These are phyloP conservation scores for Saimiri boliviensis DNA, from an alignment of 2,113 vertebrate genomes.

Conservation along the genomic window DNA sequence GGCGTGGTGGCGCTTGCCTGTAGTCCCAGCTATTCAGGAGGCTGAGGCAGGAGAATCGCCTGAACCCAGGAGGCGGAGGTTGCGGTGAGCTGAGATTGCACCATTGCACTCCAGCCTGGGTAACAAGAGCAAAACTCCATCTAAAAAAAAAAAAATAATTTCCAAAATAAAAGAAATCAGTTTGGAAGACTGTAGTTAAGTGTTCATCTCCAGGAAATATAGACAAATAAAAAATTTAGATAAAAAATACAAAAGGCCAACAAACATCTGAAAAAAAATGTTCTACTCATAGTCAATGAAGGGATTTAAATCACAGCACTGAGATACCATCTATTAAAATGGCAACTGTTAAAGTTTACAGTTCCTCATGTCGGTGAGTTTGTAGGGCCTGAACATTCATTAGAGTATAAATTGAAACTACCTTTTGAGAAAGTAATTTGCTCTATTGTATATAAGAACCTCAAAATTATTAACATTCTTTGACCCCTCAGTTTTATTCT, in stretches of 20 bases:
- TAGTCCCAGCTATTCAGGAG: too few relatives aligned
- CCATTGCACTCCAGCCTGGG: too few relatives aligned
- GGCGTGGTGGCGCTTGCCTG: too few relatives aligned
- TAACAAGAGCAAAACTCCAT: too few relatives aligned
- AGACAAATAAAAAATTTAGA: neutral
- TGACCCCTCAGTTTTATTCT: neutral
- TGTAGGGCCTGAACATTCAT: neutral
- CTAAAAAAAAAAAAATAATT: neutral
- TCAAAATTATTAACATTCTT: neutral
- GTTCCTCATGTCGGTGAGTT: fast-evolving
- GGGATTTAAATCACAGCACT: neutral
- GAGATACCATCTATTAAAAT: neutral
- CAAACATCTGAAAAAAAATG: fast-evolving
- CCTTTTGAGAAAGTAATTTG: neutral
- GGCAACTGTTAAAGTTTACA: neutral
- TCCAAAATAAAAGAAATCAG: neutral
- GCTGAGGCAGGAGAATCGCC: too few relatives aligned
- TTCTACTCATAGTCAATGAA: neutral
- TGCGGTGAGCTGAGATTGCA: too few relatives aligned
- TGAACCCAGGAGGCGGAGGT: too few relatives aligned
- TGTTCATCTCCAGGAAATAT: neutral
- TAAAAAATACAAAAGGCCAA: neutral
- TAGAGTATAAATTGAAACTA: neutral
- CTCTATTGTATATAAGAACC: neutral
- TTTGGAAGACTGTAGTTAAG: neutral